A percentile compares a stretch with the other conserved stretches of the same genome.
These are phyloP conservation scores for Strongylocentrotus purpuratus DNA, from an alignment of 35 echinoderm and acorn worm genomes.

Conservation along the genomic window DNA sequence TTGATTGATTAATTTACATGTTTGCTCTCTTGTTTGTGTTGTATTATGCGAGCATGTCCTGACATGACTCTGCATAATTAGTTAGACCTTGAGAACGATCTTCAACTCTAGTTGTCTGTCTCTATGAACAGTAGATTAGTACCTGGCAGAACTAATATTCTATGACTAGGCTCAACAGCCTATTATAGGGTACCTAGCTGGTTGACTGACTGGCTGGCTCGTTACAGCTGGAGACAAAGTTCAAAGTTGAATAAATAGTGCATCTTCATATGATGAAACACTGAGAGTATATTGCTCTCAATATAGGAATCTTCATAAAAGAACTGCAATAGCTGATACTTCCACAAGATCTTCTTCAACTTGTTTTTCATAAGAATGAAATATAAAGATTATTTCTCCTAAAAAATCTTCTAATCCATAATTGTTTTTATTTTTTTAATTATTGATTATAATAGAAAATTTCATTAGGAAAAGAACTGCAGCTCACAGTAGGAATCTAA, in stretches of 20 bases:
- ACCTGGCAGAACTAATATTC: not conserved
- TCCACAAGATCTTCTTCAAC: not conserved
- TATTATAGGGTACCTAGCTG: not conserved
- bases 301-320: too few species aligned
- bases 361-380: not conserved
- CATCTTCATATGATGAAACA: not conserved
- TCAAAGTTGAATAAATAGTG: not conserved
- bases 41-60: not conserved
- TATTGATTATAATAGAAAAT: too few species aligned
- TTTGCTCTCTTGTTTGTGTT: not conserved
- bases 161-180: not conserved
- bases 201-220: not conserved
- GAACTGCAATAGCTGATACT: not conserved
- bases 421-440: too few species aligned
- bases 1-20: not conserved
- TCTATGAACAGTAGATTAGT: not conserved
- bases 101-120: not conserved
- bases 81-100: not conserved
- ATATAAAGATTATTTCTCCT: not conserved
- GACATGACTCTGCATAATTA: constrained; percentile 11
- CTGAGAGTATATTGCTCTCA: too few species aligned
- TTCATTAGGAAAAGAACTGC: not conserved
- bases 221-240: not conserved
- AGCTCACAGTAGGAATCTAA: not conserved
- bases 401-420: too few species aligned